Conservation (phyloP, 2,888 invertebrate species). For the Euphydryas editha region DNA sequence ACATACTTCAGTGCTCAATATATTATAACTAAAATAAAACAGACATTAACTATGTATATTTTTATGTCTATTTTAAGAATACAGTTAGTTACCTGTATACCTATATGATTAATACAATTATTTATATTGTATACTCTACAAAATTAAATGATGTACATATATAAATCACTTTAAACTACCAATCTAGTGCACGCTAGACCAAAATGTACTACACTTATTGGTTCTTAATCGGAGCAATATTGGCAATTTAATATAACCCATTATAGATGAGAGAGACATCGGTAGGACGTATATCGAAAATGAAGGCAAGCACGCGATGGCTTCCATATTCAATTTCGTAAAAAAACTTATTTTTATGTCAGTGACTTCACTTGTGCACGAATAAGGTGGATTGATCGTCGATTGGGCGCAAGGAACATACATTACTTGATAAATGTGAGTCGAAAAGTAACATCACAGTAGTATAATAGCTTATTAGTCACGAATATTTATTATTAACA, state of each 20-base stretch:
- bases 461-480: not conserved
- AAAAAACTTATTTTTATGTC: slow-evolving; percentile 72
- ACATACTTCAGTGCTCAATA: too few relatives aligned
- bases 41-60: too few relatives aligned
- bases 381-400: slow-evolving; percentile 63
- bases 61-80: too few relatives aligned
- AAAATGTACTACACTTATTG: slow-evolving; percentile 54
- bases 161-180: slow-evolving; percentile 3
- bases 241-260: slow-evolving; percentile 70
- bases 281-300: slow-evolving; percentile 62
- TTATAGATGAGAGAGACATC: slow-evolving; percentile 72
- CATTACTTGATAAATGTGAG: not conserved
- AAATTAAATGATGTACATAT: not conserved
- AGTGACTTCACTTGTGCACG: slow-evolving; percentile 64
- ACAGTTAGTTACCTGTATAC: too few relatives aligned
- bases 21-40: too few relatives aligned
- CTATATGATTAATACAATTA: not conserved
- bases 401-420: slow-evolving; percentile 1
- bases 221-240: slow-evolving; percentile 60
- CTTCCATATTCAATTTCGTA: slow-evolving; percentile 74
- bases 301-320: slow-evolving; percentile 69
- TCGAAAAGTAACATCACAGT: not conserved
- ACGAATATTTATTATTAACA: too few relatives aligned
- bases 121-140: not conserved
- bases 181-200: slow-evolving; percentile 9